These are phyloP conservation scores for Nettapus auritus DNA, from an alignment of 2,113 vertebrate genomes.

Conservation along the genomic window DNA sequence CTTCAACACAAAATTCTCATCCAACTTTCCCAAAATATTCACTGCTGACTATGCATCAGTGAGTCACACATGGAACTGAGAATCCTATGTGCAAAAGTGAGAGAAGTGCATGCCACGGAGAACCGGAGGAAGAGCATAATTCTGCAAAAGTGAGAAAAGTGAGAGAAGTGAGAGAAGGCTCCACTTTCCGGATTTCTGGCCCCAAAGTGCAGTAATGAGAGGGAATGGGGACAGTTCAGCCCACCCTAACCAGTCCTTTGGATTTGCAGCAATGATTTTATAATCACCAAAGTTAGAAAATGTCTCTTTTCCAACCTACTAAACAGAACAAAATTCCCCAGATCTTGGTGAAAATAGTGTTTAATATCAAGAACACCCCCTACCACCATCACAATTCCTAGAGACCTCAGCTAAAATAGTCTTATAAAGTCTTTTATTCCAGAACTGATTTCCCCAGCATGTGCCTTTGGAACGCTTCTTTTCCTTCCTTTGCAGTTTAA, in stretches of 20 bases:
- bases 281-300: neutral
- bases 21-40: neutral
- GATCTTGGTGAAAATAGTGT: neutral
- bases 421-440: neutral
- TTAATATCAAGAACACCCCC: neutral
- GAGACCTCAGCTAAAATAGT: neutral
- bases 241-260: neutral
- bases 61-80: neutral
- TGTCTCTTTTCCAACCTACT: neutral
- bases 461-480: neutral
- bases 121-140: too few species aligned
- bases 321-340: neutral
- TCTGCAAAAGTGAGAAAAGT: too few species aligned
- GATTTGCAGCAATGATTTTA: neutral
- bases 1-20: neutral
- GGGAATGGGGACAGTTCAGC: neutral
- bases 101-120: too few species aligned
- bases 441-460: neutral
- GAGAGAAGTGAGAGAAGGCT: neutral
- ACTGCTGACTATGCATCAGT: neutral
- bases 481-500: neutral
- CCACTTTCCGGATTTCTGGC: neutral
- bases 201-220: neutral
- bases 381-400: neutral
- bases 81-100: neutral